These are phyloP conservation scores for Temnothorax nylanderi DNA, from an alignment of 1,140 invertebrate species.

Conservation along the genomic window DNA sequence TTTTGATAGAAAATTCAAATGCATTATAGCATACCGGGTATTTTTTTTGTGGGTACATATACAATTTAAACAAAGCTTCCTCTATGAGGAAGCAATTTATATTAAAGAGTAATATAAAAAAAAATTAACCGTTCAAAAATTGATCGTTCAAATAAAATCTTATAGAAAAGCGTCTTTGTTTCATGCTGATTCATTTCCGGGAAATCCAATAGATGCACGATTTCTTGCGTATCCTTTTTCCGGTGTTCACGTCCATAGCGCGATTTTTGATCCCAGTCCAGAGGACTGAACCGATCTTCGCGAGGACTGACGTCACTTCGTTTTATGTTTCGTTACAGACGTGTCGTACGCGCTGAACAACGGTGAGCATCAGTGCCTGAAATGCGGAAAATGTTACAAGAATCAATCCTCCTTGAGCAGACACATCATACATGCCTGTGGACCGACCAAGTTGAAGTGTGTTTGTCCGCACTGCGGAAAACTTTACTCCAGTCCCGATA, in stretches of 20 bases:
- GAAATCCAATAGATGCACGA: neutral
- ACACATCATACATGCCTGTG: constrained; percentile 82
- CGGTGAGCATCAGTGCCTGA: constrained; percentile 69
- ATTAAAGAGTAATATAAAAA: too few relatives aligned
- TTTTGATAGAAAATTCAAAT: neutral
- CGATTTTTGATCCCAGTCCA: neutral
- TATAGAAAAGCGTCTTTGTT: neutral
- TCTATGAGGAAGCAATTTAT: too few relatives aligned
- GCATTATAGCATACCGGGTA: neutral
- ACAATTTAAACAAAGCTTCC: neutral
- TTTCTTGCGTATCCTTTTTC: neutral
- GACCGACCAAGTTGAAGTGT: constrained; percentile 75
- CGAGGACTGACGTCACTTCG: constrained; percentile 71
- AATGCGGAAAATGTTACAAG: constrained; percentile 79
- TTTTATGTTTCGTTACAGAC: constrained; percentile 79
- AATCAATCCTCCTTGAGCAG: constrained; percentile 76
- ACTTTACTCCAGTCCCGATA: constrained; percentile 78
- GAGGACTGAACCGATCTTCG: neutral
- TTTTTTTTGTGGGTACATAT: neutral
- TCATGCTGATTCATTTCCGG: neutral
- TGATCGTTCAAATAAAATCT: neutral
- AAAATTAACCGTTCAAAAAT: too few relatives aligned
- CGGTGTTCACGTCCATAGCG: neutral
- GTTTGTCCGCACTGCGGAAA: constrained; percentile 76
- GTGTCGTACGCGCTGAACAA: constrained; percentile 59